phyloP scores from a whole-genome alignment of 2,888 invertebrate genomes.

The Patella ulyssiponensis region DNA sequence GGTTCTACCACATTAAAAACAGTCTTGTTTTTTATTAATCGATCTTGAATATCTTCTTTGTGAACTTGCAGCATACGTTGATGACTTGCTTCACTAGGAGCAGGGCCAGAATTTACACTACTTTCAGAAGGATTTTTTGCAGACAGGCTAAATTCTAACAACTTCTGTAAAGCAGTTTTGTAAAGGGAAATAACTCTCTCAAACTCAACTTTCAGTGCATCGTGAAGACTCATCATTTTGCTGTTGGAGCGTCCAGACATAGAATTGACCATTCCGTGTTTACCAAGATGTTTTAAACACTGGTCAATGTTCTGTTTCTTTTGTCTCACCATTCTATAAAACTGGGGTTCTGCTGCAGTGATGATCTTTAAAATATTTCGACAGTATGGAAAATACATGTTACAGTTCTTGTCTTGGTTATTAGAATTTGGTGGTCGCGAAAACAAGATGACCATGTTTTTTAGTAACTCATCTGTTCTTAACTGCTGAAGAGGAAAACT shows the following conservation, averaged over 20 bases:
- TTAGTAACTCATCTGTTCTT: constrained; percentile 84
- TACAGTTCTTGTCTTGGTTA: constrained; percentile 45
- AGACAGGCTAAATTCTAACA: constrained; percentile 77
- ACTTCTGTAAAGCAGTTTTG: constrained; percentile 87
- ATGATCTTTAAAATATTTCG: constrained; percentile 70
- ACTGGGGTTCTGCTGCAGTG: constrained; percentile 74
- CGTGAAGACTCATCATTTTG: constrained; percentile 81
- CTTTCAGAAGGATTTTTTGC: constrained; percentile 61
- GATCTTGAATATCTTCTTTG: constrained; percentile 88
- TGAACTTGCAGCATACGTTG: constrained; percentile 88
- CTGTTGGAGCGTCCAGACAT: constrained; percentile 70
- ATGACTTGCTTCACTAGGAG: constrained; percentile 89
- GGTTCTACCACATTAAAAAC: constrained; percentile 81
- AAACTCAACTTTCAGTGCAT: constrained; percentile 85
- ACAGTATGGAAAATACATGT: constrained; percentile 55
- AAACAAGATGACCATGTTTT: constrained; percentile 88
- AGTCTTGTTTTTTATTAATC: constrained; percentile 92
- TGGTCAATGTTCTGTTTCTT: constrained; percentile 84
- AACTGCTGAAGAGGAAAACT: constrained; percentile 72
- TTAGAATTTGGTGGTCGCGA: constrained; percentile 59
- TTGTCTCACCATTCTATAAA: constrained; percentile 80
- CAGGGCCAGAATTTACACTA: constrained; percentile 75
- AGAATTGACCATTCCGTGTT: constrained; percentile 84
- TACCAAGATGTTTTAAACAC: constrained; percentile 88
- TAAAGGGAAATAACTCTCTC: constrained; percentile 88